Conservation (phyloP, 2,888 invertebrate species). For the Amphiduros pacificus region DNA sequence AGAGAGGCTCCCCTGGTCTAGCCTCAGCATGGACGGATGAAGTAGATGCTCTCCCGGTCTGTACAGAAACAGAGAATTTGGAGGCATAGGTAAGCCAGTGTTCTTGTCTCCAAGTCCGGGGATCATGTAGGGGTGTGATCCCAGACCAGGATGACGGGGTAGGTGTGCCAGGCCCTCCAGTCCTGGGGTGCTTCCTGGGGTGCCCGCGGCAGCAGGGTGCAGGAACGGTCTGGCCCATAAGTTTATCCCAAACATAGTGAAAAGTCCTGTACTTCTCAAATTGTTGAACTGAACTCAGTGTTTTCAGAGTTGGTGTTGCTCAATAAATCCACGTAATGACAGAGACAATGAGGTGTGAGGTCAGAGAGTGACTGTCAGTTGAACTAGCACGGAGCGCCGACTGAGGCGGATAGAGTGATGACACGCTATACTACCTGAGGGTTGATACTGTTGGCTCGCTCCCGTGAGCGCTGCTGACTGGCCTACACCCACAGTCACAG, state of each 20-base stretch:
- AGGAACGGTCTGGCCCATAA: slow-evolving; percentile 15
- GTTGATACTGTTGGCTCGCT: too few species aligned
- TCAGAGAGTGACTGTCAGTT: too few species aligned
- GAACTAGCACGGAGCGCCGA: too few species aligned
- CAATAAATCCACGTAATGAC: too few species aligned
- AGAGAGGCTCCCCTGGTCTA: slow-evolving; percentile 5
- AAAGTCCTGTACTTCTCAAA: too few species aligned
- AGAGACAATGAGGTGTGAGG: too few species aligned
- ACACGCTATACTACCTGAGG: too few species aligned
- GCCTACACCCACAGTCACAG: too few species aligned
- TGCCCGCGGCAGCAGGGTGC: slow-evolving; percentile 3
- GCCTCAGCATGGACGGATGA: slow-evolving; percentile 12
- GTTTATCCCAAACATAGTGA: slow-evolving; percentile 13
- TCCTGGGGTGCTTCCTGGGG: neutral
- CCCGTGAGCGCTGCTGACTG: too few species aligned
- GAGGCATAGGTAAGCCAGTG: slow-evolving; percentile 6
- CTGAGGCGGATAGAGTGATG: too few species aligned
- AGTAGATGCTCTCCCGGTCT: slow-evolving; percentile 8
- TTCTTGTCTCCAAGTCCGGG: slow-evolving; percentile 8
- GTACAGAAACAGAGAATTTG: slow-evolving; percentile 15
- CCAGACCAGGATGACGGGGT: slow-evolving; percentile 15
- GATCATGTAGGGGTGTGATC: slow-evolving; percentile 8
- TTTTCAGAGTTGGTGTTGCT: too few species aligned
- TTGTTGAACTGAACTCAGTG: too few species aligned
- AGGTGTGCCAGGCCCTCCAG: slow-evolving; percentile 9